Percentiles rank a stretch among this genome's conserved stretches.
Evolutionary conservation across 2,113 vertebrate genomes (phyloP).

Genomic region (Nannobrachium achirus): DNA sequence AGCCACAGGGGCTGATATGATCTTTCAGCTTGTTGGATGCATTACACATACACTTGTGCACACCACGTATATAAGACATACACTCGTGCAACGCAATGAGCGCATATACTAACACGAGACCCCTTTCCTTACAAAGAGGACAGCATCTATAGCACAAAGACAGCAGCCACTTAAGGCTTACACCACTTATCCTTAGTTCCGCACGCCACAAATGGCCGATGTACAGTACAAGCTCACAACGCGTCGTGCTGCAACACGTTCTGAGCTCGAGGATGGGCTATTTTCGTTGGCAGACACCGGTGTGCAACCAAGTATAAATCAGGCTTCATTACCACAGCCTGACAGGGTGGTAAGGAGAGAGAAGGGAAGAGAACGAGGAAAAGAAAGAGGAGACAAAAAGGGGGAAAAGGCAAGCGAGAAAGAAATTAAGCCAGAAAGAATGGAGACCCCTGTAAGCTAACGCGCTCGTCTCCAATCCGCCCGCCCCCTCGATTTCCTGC

Average conservation of each 20-base stretch:
- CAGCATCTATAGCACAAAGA: conserved; percentile 10
- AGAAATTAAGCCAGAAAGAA: background rate
- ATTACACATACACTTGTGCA: background rate
- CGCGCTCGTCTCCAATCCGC: background rate
- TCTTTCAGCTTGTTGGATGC: conserved; percentile 25
- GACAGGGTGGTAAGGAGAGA: background rate
- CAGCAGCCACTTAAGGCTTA: background rate
- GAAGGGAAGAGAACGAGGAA: background rate
- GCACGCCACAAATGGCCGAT: no score
- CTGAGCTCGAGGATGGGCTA: no score
- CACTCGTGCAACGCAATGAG: no score
- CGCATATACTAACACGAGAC: no score
- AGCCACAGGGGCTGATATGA: conserved; percentile 34
- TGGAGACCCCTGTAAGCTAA: conserved; percentile 9
- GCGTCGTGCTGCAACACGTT: no score
- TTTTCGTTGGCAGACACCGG: no score
- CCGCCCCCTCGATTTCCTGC: conserved; percentile 31
- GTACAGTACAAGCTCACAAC: no score
- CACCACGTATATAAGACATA: no score
- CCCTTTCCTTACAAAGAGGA: conserved; percentile 4
- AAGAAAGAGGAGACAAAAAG: background rate
- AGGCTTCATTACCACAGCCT: background rate
- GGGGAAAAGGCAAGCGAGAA: background rate
- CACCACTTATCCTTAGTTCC: no score
- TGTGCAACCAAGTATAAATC: background rate